Evolutionary conservation across 2,888 invertebrate genomes (phyloP), one percentile per base, ranked within the genome.

Genomic region (Dolichopus griseipennis): DNA sequence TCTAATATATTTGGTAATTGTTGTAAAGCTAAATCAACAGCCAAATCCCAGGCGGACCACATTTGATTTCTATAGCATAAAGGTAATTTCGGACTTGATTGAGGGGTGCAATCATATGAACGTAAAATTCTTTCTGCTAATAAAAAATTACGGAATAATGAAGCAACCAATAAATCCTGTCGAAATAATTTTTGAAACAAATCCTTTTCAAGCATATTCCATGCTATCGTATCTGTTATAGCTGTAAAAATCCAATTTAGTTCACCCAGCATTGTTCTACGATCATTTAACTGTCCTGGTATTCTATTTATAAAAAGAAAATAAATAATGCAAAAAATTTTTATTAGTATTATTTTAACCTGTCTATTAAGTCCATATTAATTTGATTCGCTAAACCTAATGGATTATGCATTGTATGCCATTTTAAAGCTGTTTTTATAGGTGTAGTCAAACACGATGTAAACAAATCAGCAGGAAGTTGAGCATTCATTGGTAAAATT

Each of bases 211-310:
- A 99, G 84, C 63, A 92, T 93, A 79, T 97, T 97, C 98, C 98
- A 99, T 1, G 99, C 99, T 78, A 99, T 98, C 12, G 99, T 99
- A 81, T 99, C 99, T 0, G 99, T 99, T 74, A 99, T 97, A 64
- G 99, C 98, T 2, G 99, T 99, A 83, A 99, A 99, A 78, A 99
- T 97, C 99, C 99, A 99, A 85, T 99, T 99, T 70, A 99, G 84
- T 83, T 99, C 98, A 65, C 99, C 99, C 73, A 98, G 85, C 93
- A 98, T 95, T 37, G 99, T 97, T 75, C 96, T 86, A 22, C 97
- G 86, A 83, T 98, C 97, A 73, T 91, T 92, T 73, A 97, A 86
- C 78, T 92, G 92, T 1, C 99, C 99, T 9, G 98, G 98, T 75
- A 99, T 95, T 82, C 94, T 93, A 72, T 64, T 37, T 10, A 37